Conservation (phyloP, 1,140 invertebrate genomes). For the Uloborus diversus region DNA sequence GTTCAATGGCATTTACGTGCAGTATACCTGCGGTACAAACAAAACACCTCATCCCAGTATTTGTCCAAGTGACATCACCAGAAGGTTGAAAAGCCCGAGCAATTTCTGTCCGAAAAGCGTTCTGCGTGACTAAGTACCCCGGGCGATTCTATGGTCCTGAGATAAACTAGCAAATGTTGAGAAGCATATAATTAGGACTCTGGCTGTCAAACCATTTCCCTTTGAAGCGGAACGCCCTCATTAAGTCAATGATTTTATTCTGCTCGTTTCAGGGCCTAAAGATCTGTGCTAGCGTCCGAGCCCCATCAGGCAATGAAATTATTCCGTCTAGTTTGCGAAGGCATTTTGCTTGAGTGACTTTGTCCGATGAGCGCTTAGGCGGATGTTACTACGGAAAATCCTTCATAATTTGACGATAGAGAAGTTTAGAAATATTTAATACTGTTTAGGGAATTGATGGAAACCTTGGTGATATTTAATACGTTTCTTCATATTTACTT, state of each 20-base stretch:
- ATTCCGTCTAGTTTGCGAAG: not conserved
- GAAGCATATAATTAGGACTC: conserved; percentile 28
- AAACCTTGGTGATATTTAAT: no score
- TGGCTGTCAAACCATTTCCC: conserved; percentile 1
- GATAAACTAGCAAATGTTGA: conserved; percentile 11
- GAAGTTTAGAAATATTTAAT: no score
- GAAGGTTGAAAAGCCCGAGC: not conserved
- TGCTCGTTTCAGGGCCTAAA: not conserved
- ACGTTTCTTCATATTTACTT: no score
- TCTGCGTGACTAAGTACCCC: conserved; percentile 38
- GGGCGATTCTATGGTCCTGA: not conserved
- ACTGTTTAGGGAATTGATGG: no score
- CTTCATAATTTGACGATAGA: no score
- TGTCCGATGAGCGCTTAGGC: no score
- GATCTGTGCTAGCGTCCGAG: not conserved
- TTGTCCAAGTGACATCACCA: not conserved
- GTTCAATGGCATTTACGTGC: no score
- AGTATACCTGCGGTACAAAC: no score
- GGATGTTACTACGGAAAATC: no score
- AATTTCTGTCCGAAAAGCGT: not conserved
- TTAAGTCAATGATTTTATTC: conserved; percentile 28
- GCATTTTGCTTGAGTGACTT: not conserved
- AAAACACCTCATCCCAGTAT: not conserved
- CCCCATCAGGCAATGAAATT: conserved; percentile 3
- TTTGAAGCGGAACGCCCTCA: conserved; percentile 17